Evolutionary conservation across 2,888 invertebrate genomes (phyloP).

Genomic region (Taenaris catops): DNA sequence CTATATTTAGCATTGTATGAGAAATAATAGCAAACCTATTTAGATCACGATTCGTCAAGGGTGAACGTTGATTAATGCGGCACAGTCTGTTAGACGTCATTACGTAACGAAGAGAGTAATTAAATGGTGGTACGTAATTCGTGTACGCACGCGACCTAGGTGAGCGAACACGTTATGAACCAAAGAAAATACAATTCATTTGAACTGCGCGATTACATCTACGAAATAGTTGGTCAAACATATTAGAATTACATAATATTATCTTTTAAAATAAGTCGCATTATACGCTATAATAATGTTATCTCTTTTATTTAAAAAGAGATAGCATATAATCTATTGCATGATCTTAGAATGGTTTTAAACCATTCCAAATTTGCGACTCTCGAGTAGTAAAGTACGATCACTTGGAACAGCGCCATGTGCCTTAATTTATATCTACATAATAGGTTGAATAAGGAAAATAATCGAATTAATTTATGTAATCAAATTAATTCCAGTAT

Average conservation of each 20-base stretch:
- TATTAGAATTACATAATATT: no score
- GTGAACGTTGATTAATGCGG: conserved; percentile 52
- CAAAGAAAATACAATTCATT: no score
- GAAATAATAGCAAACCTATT: conserved; percentile 29
- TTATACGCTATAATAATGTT: no score
- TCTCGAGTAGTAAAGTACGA: no score
- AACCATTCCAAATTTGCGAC: no score
- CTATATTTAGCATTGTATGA: conserved; percentile 13
- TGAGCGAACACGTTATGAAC: conserved; percentile 26
- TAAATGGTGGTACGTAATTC: conserved; percentile 31
- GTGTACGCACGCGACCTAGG: conserved; percentile 29
- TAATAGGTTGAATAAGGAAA: no score
- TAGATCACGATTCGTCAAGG: conserved; percentile 26
- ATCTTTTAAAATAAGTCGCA: no score
- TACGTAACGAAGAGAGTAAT: conserved; percentile 33
- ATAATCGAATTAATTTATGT: no score
- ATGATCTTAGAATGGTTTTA: no score
- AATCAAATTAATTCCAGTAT: no score
- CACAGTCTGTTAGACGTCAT: conserved; percentile 29
- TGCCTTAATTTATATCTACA: no score
- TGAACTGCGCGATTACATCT: conserved; percentile 22
- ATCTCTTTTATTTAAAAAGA: conserved; percentile 5
- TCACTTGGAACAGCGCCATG: no score
- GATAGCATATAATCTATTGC: conserved; percentile 6
- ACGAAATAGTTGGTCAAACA: not conserved